A percentile compares a stretch with the other conserved stretches of the same genome.
Conservation (phyloP, 2,888 invertebrate genomes). For the Eilema caniola region DNA sequence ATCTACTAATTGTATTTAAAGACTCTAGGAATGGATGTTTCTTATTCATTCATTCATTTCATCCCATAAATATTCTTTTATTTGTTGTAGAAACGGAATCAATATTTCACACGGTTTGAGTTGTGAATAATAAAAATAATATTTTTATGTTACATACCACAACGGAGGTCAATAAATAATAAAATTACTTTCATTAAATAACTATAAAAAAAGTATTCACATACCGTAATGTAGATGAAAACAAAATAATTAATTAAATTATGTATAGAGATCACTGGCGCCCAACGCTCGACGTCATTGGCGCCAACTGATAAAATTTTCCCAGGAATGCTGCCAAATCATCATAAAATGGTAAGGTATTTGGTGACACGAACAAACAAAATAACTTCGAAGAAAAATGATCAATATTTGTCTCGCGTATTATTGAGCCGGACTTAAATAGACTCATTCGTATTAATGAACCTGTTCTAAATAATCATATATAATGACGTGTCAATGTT, state of each 20-base stretch:
- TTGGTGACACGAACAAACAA: slow-evolving; percentile 63
- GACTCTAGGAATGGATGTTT: not conserved
- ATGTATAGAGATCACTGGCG: slow-evolving; percentile 44
- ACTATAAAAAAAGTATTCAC: slow-evolving; percentile 24
- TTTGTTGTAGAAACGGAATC: not conserved
- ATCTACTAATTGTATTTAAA: no score
- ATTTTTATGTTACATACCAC: no score
- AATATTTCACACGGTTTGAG: not conserved
- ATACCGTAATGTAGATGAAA: slow-evolving; percentile 21
- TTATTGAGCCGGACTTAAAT: slow-evolving; percentile 55
- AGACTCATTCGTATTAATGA: slow-evolving; percentile 62
- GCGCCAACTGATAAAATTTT: slow-evolving; percentile 55
- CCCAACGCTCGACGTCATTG: slow-evolving; percentile 50
- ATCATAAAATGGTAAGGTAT: slow-evolving; percentile 39
- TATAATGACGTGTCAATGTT: slow-evolving; percentile 49
- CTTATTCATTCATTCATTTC: not conserved
- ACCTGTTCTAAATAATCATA: slow-evolving; percentile 53
- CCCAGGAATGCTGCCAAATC: slow-evolving; percentile 63
- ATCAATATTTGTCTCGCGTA: slow-evolving; percentile 61
- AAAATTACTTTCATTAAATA: not conserved
- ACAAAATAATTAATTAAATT: slow-evolving; percentile 45
- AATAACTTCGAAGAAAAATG: slow-evolving; percentile 55
- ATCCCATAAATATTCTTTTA: not conserved
- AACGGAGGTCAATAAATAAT: not conserved
- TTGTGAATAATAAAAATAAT: not conserved